A percentile compares a stretch with the other conserved stretches of the same genome.
Evolutionary conservation across 1,140 invertebrate species (phyloP).

Genomic region (Drosophila paulistorum): DNA sequence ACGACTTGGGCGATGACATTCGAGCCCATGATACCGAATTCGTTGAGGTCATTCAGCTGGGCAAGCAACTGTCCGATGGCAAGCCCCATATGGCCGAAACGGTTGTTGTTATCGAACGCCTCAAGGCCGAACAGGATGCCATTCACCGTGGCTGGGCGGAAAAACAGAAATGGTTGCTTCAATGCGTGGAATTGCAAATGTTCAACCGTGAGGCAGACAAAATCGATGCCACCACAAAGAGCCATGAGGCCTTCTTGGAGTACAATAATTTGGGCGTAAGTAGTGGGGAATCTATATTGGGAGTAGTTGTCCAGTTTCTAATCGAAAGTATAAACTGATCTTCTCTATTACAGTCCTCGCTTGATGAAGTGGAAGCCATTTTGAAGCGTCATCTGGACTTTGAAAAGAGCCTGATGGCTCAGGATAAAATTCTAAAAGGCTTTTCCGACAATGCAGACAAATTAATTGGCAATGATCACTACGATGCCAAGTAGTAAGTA

Average conservation of each 20-base stretch:
- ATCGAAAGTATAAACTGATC: not conserved
- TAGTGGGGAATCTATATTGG: constrained; percentile 20
- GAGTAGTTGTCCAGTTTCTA: not conserved
- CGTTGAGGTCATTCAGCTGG: constrained; percentile 90
- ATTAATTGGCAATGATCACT: constrained; percentile 92
- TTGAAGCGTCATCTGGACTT: constrained; percentile 97
- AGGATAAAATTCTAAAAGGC: constrained; percentile 94
- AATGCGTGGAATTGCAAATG: constrained; percentile 93
- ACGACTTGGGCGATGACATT: constrained; percentile 96
- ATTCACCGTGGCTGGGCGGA: constrained; percentile 91
- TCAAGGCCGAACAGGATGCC: constrained; percentile 90
- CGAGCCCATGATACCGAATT: constrained; percentile 90
- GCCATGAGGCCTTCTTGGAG: constrained; percentile 96
- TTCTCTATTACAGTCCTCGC: constrained; percentile 87
- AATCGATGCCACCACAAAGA: constrained; percentile 96
- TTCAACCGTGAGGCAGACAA: constrained; percentile 99
- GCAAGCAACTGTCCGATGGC: constrained; percentile 88
- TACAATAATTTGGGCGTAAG: constrained; percentile 93
- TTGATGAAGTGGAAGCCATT: constrained; percentile 97
- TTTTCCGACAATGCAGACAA: constrained; percentile 94
- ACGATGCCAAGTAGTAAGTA: constrained; percentile 92
- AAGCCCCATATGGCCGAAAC: constrained; percentile 89
- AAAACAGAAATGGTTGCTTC: constrained; percentile 92
- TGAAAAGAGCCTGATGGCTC: constrained; percentile 95
- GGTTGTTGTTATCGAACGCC: constrained; percentile 88